Evolutionary conservation across 2,113 vertebrate genomes (phyloP).

Genomic region (Nycticorax nycticorax): DNA sequence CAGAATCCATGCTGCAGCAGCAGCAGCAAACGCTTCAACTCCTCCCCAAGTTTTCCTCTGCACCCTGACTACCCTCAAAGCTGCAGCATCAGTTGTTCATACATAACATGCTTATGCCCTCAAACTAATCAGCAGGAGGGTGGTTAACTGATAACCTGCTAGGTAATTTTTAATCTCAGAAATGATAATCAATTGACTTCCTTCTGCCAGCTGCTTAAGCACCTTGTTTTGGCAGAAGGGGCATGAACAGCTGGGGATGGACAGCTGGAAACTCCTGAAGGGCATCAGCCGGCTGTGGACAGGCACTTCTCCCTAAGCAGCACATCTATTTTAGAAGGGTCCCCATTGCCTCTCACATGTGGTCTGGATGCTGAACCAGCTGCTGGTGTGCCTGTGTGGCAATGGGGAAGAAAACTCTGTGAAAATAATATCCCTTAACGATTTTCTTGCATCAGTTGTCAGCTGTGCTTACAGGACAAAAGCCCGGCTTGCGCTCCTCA

Average conservation of each 20-base stretch:
- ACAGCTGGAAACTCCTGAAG: background rate
- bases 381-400: background rate
- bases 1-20: background rate
- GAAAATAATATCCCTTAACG: background rate
- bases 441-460: background rate
- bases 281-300: background rate
- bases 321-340: background rate
- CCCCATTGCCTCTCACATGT: background rate
- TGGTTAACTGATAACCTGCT: background rate
- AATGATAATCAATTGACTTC: background rate
- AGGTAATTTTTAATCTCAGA: background rate
- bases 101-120: background rate
- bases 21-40: background rate
- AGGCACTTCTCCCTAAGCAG: background rate
- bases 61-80: background rate
- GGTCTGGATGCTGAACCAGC: background rate
- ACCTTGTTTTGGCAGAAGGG: slow-evolving; percentile 13
- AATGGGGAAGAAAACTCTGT: background rate
- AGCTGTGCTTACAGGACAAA: background rate
- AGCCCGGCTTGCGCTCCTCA: background rate
- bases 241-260: background rate
- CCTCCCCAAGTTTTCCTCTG: background rate
- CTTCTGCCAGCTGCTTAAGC: background rate
- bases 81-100: background rate
- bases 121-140: background rate